Conservation (phyloP, 2,888 invertebrate species). For the Meteorus cinctellus region DNA sequence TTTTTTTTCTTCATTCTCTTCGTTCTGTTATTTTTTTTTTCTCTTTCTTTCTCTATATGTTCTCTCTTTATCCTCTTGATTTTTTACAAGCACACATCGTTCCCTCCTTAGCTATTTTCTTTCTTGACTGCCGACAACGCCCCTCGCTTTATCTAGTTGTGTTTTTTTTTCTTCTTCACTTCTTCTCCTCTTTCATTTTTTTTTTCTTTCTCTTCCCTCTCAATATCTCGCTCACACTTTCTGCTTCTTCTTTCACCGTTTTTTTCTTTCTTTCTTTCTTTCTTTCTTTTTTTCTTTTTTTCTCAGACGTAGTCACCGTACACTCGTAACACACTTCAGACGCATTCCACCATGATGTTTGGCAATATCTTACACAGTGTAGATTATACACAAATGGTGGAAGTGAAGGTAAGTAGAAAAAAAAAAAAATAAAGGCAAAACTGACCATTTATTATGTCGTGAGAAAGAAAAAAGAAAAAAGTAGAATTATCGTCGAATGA, state of each 20-base stretch:
- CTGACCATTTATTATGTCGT: slow-evolving; percentile 21
- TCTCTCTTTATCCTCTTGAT: background rate
- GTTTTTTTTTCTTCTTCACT: slow-evolving; percentile 37
- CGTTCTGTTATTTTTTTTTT: slow-evolving; percentile 32
- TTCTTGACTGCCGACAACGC: slow-evolving; percentile 43
- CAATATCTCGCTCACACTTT: slow-evolving; percentile 46
- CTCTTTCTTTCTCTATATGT: background rate
- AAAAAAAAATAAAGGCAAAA: slow-evolving; percentile 26
- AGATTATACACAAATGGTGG: slow-evolving; percentile 28
- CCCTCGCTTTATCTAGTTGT: slow-evolving; percentile 56
- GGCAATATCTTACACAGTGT: slow-evolving; percentile 37
- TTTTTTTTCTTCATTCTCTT: slow-evolving; percentile 4
- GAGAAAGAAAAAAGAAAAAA: background rate
- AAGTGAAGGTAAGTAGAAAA: slow-evolving; percentile 23
- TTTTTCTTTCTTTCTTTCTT: slow-evolving; percentile 25
- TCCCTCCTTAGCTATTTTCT: slow-evolving; percentile 36
- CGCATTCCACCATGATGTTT: slow-evolving; percentile 42
- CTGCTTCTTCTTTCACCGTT: slow-evolving; percentile 33
- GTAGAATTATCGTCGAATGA: background rate
- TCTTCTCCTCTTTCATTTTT: slow-evolving; percentile 45
- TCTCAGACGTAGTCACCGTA: slow-evolving; percentile 1
- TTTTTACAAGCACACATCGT: background rate
- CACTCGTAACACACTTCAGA: slow-evolving; percentile 19
- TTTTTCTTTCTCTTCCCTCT: slow-evolving; percentile 27
- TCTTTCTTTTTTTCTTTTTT: background rate